These are phyloP conservation scores for Platerodrilus igneus DNA, from an alignment of 2,888 invertebrate species.

Conservation along the genomic window DNA sequence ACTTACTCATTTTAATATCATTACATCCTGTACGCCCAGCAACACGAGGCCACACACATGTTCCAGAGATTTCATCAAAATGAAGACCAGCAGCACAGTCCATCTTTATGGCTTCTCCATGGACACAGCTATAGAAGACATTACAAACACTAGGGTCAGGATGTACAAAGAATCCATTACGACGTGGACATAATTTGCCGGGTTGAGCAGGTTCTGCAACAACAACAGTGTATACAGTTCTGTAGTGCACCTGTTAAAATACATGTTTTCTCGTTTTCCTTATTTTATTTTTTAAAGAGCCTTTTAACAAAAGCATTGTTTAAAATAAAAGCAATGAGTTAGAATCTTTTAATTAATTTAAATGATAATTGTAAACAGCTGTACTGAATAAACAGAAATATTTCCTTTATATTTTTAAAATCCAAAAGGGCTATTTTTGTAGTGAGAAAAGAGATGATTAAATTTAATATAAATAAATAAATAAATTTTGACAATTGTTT, in stretches of 20 bases:
- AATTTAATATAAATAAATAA: no score
- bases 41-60: constrained; percentile 84
- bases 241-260: background rate
- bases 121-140: constrained; percentile 84
- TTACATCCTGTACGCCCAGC: constrained; percentile 72
- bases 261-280: no score
- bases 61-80: constrained; percentile 85
- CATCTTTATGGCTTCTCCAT: constrained; percentile 73
- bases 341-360: no score
- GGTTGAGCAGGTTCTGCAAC: constrained; percentile 70
- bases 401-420: no score
- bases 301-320: no score
- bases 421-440: no score
- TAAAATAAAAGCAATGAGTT: no score
- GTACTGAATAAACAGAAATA: no score
- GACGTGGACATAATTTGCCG: constrained; percentile 69
- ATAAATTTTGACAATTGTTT: no score
- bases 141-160: constrained; percentile 78
- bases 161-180: constrained; percentile 88
- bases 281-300: no score
- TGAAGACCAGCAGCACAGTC: constrained; percentile 84
- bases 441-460: no score
- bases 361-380: no score
- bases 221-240: constrained; percentile 44
- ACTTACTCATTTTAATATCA: constrained; percentile 47